Base-by-base conservation (phyloP, 2,797 vertebrate species). In the Poecilia velifera region DNA sequence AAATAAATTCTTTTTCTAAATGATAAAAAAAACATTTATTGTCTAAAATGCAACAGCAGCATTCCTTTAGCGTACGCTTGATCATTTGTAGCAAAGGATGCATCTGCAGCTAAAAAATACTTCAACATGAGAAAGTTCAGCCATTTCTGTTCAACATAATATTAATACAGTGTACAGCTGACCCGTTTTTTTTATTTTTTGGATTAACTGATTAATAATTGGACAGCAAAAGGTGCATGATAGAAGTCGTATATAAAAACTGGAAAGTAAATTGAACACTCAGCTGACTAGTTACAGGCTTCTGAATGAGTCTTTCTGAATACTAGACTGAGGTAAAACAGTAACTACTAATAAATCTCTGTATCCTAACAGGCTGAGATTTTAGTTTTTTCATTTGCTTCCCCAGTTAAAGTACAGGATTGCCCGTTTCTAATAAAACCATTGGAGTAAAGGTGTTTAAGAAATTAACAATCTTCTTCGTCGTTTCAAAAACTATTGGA, bases 321-420 rank as follows among this genome's bases (percentile, higher is more conserved):
- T 16, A 62, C 16, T 64, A 64, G 14, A 64, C 59, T 64, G 59
- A 64, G 59, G 59, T 36, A 64, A 64, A 64, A 64, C 31, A 64
- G 10, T 62, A 62, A 34, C 4, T 34, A 34, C 57, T 6, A 64
- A 64, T 16, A 64, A 34, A 64, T 64, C 4, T 41, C 20, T 25
- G 36, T 2, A 39, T 66, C 62, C 62, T 0, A 39, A 66, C 34
- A 66, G 6, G 8, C 36, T 41, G 4, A 25, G 20, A 22, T 22
- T 39, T 41, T 10, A 51, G 36, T 68, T 41, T 25, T 25, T 66
- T 41, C 4, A 25, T 68, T 20, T 20, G 8, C 0, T 16, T 6
- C 2, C 0, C 0, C 2, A 64, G 16, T 68, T 64, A 36, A 36
- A 16, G 25, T 18, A 68, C 2, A 68, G 9, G 1, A 25, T 22